These are phyloP conservation scores for Caranx ignobilis DNA, from an alignment of 2,113 vertebrate genomes.

Conservation along the genomic window DNA sequence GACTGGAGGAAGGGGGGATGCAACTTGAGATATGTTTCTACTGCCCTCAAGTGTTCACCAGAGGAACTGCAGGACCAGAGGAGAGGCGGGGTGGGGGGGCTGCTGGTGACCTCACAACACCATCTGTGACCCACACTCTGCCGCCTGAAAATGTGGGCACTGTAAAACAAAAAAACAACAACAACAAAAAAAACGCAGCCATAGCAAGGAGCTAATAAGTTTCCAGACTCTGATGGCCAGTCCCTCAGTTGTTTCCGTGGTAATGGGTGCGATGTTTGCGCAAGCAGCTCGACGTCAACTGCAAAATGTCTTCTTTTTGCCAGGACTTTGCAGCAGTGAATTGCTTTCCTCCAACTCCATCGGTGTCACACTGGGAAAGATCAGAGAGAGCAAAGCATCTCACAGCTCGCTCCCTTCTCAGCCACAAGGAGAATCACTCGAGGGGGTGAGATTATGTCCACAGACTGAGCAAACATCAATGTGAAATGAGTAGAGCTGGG, in stretches of 20 bases:
- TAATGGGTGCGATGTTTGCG: slow-evolving; percentile 48
- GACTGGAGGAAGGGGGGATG: background rate
- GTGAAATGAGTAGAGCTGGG: background rate
- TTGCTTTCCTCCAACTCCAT: slow-evolving; percentile 38
- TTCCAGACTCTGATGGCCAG: slow-evolving; percentile 26
- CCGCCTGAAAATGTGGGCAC: no score
- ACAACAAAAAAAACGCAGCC: slow-evolving; percentile 34
- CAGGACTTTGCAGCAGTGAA: slow-evolving; percentile 36
- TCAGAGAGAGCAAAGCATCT: slow-evolving; percentile 25
- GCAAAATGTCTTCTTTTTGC: slow-evolving; percentile 42
- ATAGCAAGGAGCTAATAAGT: slow-evolving; percentile 34
- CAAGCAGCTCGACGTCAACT: slow-evolving; percentile 41
- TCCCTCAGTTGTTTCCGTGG: background rate
- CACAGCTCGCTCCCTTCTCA: slow-evolving; percentile 31
- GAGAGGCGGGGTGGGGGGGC: background rate
- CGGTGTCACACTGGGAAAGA: slow-evolving; percentile 20
- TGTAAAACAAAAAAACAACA: no score
- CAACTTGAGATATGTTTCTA: slow-evolving; percentile 49
- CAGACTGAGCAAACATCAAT: background rate
- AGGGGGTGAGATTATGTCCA: slow-evolving; percentile 29
- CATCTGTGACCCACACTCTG: slow-evolving; percentile 12
- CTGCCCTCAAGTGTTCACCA: slow-evolving; percentile 74
- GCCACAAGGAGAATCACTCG: slow-evolving; percentile 18
- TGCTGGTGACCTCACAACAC: slow-evolving; percentile 2
- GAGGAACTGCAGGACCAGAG: slow-evolving; percentile 13